Conservation (phyloP, 1,140 invertebrate genomes). For the Leucophenga varia region DNA sequence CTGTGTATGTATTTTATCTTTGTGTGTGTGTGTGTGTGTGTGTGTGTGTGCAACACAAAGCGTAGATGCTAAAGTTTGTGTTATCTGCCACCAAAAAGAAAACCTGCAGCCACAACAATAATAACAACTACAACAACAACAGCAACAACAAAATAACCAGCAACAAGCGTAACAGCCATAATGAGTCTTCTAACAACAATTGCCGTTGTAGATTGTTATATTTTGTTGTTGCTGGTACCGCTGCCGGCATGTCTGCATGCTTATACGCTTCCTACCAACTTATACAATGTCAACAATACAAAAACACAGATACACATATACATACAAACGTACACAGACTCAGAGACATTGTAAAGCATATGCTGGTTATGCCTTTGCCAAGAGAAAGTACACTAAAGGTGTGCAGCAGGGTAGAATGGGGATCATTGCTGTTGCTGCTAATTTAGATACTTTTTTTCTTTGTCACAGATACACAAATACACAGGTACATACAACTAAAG, state of each 20-base stretch:
- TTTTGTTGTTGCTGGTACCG: background rate
- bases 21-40: too few species aligned
- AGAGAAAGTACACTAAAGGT: too few species aligned
- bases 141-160: constrained; percentile 10
- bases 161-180: constrained; percentile 21
- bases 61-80: too few species aligned
- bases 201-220: background rate
- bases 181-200: constrained; percentile 36
- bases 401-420: too few species aligned
- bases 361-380: too few species aligned
- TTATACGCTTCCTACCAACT: background rate
- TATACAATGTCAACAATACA: background rate
- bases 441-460: too few species aligned
- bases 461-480: too few species aligned
- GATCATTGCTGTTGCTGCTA: too few species aligned
- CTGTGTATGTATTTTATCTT: too few species aligned
- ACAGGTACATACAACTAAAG: too few species aligned
- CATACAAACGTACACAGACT: constrained; percentile 18
- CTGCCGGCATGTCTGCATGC: background rate
- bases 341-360: constrained; percentile 33
- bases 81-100: constrained; percentile 29
- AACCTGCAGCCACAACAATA: constrained; percentile 5
- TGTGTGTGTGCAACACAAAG: too few species aligned
- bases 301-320: constrained; percentile 30
- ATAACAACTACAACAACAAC: constrained; percentile 8